Evolutionary conservation across 2,113 vertebrate genomes (phyloP).

Genomic region (Centropus bengalensis): DNA sequence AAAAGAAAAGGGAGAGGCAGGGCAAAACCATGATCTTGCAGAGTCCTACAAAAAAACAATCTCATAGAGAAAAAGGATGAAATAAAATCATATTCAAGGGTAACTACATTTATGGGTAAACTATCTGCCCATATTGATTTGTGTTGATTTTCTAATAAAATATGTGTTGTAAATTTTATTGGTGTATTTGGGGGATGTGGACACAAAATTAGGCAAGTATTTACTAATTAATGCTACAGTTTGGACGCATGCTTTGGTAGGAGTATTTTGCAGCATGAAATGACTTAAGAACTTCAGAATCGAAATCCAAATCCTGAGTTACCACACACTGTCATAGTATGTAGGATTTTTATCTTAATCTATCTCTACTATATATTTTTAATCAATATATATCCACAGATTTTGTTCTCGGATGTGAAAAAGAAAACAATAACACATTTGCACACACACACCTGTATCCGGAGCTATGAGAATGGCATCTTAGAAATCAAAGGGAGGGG

Average conservation of each 20-base stretch:
- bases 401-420: not conserved
- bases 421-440: not conserved
- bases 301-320: not conserved
- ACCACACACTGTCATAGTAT: not conserved
- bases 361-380: not conserved
- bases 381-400: not conserved
- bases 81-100: not conserved
- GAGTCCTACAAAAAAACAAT: not conserved
- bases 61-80: not conserved
- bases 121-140: not conserved
- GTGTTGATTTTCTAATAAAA: not conserved
- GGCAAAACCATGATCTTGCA: not conserved
- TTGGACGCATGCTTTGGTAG: not conserved
- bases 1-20: not conserved
- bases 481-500: not conserved
- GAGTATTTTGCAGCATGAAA: not conserved
- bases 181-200: not conserved
- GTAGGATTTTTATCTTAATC: not conserved
- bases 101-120: not conserved
- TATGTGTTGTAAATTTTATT: not conserved
- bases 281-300: not conserved
- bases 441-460: not conserved
- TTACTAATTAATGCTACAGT: not conserved
- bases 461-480: not conserved
- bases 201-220: not conserved